These are phyloP conservation scores for Pomacea maculata DNA, from an alignment of 1,140 invertebrate species.

Conservation along the genomic window DNA sequence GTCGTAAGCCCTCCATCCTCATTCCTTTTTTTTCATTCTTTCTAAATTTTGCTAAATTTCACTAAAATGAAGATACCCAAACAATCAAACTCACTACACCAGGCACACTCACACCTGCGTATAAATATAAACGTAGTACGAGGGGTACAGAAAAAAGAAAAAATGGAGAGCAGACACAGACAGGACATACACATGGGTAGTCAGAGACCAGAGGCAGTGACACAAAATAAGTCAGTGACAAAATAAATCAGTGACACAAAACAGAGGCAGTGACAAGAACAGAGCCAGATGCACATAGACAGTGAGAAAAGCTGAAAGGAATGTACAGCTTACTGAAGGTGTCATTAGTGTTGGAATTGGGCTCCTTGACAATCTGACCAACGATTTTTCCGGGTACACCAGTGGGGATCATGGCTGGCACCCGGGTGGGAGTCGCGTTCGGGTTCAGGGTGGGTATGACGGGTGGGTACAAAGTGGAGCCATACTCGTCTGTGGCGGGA, in stretches of 20 bases:
- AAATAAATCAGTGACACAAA: neutral
- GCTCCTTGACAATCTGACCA: constrained; percentile 30
- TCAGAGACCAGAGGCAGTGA: neutral
- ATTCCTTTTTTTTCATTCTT: too few species aligned
- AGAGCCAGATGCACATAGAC: neutral
- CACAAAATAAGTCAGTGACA: neutral
- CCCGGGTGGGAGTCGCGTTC: constrained; percentile 7
- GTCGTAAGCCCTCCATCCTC: too few species aligned
- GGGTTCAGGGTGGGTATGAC: constrained; percentile 9
- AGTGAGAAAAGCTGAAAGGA: neutral
- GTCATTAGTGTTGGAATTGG: constrained; percentile 1
- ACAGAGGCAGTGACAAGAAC: neutral
- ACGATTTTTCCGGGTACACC: constrained; percentile 35
- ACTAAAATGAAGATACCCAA: neutral
- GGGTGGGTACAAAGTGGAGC: constrained; percentile 11
- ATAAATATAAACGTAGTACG: neutral
- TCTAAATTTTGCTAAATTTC: too few species aligned
- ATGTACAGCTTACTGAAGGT: neutral
- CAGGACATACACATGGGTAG: too few species aligned
- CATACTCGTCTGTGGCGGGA: constrained; percentile 7
- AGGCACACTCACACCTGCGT: neutral
- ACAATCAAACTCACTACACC: neutral
- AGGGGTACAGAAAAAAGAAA: too few species aligned
- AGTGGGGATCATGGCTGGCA: constrained; percentile 38
- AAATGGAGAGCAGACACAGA: too few species aligned